Conservation (phyloP, 2,888 invertebrate genomes). For the Nebria brevicollis region DNA sequence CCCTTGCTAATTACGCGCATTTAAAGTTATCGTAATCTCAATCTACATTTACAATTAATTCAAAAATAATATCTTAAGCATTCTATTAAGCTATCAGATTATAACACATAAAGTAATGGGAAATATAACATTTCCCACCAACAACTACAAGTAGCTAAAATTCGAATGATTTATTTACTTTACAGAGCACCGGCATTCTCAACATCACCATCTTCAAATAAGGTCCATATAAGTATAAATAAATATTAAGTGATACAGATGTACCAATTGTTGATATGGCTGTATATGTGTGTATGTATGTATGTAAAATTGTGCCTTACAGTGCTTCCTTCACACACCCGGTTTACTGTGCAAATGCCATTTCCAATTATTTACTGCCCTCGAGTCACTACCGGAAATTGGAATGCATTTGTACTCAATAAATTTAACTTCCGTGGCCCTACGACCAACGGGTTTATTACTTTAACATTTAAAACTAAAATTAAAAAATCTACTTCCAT, state of each 20-base stretch:
- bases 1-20: too few species aligned
- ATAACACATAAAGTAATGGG: too few species aligned
- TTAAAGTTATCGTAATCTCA: too few species aligned
- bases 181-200: too few species aligned
- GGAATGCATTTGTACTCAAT: slow-evolving; percentile 42
- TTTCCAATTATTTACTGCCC: slow-evolving; percentile 42
- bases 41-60: too few species aligned
- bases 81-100: too few species aligned
- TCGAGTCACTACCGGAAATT: slow-evolving; percentile 39
- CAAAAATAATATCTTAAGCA: too few species aligned
- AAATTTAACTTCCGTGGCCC: slow-evolving; percentile 17
- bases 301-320: neutral
- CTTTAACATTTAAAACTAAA: slow-evolving; percentile 23
- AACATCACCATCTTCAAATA: neutral
- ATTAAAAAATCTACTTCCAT: slow-evolving; percentile 18
- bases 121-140: too few species aligned
- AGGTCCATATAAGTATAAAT: neutral
- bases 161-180: too few species aligned
- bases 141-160: too few species aligned
- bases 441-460: slow-evolving; percentile 25
- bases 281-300: slow-evolving; percentile 1
- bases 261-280: neutral
- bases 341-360: slow-evolving; percentile 32
- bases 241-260: too few species aligned
- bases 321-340: slow-evolving; percentile 3